Percentiles rank a stretch among this genome's conserved stretches.
Conservation (phyloP, 2,113 vertebrate species). For the Nyctibius bracteatus region DNA sequence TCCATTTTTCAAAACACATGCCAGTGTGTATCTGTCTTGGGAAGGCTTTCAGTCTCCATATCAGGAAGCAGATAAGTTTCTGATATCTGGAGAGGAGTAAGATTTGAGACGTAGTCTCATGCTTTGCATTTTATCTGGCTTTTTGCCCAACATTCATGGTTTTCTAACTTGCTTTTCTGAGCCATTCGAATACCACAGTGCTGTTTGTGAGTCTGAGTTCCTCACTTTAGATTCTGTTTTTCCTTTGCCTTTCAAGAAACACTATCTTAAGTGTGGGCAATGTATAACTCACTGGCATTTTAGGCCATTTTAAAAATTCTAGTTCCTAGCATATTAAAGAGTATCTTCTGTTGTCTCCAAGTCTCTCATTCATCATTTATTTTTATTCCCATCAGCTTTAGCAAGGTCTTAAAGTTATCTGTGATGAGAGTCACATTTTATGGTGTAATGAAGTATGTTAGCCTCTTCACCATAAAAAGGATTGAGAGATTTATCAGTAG, state of each 20-base stretch:
- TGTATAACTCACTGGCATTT: neutral
- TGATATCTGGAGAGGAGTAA: neutral
- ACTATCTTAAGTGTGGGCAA: neutral
- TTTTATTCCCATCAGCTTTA: neutral
- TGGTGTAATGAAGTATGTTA: neutral
- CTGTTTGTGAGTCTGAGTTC: neutral
- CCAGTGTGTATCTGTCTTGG: neutral
- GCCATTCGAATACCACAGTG: neutral
- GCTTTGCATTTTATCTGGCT: neutral
- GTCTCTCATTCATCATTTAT: neutral
- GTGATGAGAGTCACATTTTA: neutral
- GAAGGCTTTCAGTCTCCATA: neutral
- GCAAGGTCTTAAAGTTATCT: neutral
- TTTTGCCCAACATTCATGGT: neutral
- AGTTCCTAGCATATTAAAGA: neutral
- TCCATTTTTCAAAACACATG: neutral
- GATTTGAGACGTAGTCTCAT: neutral
- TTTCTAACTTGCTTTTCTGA: neutral
- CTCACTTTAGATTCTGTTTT: neutral
- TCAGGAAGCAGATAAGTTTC: neutral
- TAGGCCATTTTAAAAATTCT: neutral
- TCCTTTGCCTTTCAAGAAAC: neutral
- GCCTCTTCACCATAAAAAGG: neutral
- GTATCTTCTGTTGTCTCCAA: neutral
- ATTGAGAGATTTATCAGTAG: neutral